These are phyloP conservation scores for Drosophila teissieri DNA, from an alignment of 1,140 invertebrate species.

Conservation along the genomic window DNA sequence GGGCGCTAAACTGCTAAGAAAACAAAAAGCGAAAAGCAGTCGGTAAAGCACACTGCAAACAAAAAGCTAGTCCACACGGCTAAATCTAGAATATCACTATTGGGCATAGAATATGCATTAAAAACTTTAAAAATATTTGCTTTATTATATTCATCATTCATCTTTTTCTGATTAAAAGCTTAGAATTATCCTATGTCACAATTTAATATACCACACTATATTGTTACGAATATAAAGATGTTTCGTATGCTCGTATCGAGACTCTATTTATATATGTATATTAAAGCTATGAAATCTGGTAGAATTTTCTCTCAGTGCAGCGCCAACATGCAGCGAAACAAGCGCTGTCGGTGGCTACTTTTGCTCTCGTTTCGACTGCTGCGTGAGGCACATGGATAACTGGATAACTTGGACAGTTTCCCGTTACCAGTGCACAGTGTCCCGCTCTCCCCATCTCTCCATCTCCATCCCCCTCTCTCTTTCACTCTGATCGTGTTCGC, in stretches of 20 bases:
- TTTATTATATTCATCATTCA: no score
- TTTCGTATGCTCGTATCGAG: no score
- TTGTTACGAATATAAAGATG: no score
- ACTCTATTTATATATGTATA: no score
- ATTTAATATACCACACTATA: no score
- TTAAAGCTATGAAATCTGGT: neutral
- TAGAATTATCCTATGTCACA: no score
- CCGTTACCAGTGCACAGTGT: slow-evolving; percentile 32
- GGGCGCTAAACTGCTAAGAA: slow-evolving; percentile 70
- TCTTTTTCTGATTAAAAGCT: no score
- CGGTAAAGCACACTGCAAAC: slow-evolving; percentile 20
- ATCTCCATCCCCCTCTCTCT: neutral
- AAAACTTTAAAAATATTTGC: no score
- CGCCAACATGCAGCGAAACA: slow-evolving; percentile 29
- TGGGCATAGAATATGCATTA: neutral
- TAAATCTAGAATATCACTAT: no score
- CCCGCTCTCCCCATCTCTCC: neutral
- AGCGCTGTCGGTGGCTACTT: slow-evolving; percentile 54
- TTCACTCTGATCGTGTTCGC: slow-evolving; percentile 42
- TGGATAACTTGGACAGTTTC: slow-evolving; percentile 53
- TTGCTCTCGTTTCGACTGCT: slow-evolving; percentile 71
- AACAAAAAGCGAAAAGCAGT: slow-evolving; percentile 48
- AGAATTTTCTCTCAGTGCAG: slow-evolving; percentile 10
- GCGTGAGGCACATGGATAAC: slow-evolving; percentile 71
- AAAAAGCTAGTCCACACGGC: neutral